Evolutionary conservation across 2,797 vertebrate genomes (phyloP).

Genomic region (Esox lucius): DNA sequence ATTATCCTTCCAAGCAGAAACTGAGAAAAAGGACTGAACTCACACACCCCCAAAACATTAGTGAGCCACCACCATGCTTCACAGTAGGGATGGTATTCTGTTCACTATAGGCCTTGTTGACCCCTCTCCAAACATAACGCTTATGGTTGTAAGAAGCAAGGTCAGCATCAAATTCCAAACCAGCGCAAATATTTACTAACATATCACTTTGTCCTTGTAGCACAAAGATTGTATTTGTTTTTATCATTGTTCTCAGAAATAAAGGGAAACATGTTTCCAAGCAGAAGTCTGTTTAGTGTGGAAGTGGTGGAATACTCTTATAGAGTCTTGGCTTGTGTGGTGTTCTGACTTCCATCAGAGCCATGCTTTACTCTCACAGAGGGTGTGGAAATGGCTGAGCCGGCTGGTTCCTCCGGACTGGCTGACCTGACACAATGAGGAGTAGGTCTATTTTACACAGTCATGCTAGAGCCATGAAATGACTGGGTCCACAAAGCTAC

Average conservation of each 20-base stretch:
- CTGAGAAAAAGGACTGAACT: background rate
- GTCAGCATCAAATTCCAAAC: background rate
- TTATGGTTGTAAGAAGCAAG: background rate
- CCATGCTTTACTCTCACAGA: background rate
- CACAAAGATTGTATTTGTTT: background rate
- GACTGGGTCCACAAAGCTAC: background rate
- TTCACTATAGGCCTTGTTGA: too few relatives aligned
- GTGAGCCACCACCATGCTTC: too few relatives aligned
- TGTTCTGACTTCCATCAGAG: conserved; percentile 28
- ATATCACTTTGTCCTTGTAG: background rate
- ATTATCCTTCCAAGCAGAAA: background rate
- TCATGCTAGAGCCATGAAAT: background rate
- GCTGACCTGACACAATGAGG: background rate
- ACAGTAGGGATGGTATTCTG: too few relatives aligned
- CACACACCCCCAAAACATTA: too few relatives aligned
- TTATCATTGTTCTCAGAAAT: too few relatives aligned
- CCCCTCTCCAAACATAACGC: too few relatives aligned
- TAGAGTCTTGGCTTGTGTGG: conserved; percentile 27
- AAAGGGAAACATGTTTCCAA: conserved; percentile 32
- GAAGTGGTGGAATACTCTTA: conserved; percentile 7
- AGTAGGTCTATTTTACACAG: background rate
- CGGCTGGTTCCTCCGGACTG: background rate
- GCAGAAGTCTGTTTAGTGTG: conserved; percentile 24
- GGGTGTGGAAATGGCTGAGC: background rate
- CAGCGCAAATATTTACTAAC: background rate